phyloP scores from a whole-genome alignment of 2,888 invertebrate genomes.

The Mesoligia furuncula region DNA sequence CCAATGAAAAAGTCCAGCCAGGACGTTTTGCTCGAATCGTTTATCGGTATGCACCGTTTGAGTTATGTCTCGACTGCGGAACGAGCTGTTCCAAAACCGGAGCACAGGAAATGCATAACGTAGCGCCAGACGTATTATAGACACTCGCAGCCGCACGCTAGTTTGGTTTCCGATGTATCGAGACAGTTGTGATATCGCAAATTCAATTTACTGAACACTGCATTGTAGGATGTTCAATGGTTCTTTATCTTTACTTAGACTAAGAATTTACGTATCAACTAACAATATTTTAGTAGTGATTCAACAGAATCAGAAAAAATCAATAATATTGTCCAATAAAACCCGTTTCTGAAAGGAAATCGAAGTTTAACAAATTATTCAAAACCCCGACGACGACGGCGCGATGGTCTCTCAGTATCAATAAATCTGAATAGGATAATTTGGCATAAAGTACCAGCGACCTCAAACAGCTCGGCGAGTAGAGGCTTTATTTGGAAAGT shows the following conservation, averaged over 20 bases:
- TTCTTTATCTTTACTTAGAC: neutral
- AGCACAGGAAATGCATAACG: slow-evolving; percentile 74
- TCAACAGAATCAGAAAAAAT: slow-evolving; percentile 31
- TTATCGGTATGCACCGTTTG: slow-evolving; percentile 57
- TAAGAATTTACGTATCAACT: neutral
- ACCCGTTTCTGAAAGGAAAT: slow-evolving; percentile 20
- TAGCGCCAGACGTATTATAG: slow-evolving; percentile 55
- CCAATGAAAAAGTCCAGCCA: slow-evolving; percentile 43
- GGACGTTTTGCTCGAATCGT: slow-evolving; percentile 45
- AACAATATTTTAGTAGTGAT: neutral
- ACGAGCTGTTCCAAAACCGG: slow-evolving; percentile 70
- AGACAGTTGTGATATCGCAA: slow-evolving; percentile 57
- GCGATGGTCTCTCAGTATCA: slow-evolving; percentile 64
- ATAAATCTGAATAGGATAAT: slow-evolving; percentile 78
- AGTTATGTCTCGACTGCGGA: slow-evolving; percentile 63
- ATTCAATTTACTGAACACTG: slow-evolving; percentile 58
- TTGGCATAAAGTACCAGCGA: slow-evolving; percentile 77
- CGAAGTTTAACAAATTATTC: slow-evolving; percentile 43
- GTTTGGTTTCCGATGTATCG: slow-evolving; percentile 61
- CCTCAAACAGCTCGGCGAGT: slow-evolving; percentile 72
- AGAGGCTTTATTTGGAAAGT: slow-evolving; percentile 81
- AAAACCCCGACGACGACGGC: slow-evolving; percentile 43
- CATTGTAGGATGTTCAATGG: slow-evolving; percentile 17
- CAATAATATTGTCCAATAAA: slow-evolving; percentile 30
- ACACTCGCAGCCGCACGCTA: slow-evolving; percentile 45